A percentile compares a stretch with the other conserved stretches of the same genome.
These are phyloP conservation scores for Sebastes cheni DNA, from an alignment of 2,797 vertebrate genomes.

Conservation along the genomic window DNA sequence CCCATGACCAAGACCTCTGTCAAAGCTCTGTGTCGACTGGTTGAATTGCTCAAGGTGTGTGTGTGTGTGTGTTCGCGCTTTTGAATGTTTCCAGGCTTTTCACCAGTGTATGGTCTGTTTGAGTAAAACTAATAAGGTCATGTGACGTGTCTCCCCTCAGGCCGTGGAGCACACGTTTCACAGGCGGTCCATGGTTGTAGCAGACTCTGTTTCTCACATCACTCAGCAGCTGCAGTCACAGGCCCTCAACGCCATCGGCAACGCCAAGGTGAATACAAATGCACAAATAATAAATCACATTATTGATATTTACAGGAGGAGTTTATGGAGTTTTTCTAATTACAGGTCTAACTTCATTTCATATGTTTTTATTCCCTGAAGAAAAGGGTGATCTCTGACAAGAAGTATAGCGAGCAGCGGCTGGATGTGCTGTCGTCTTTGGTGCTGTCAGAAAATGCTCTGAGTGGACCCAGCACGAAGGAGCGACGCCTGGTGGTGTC, in stretches of 20 bases:
- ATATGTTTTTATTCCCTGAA: conserved; percentile 64
- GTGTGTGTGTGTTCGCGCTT: neutral
- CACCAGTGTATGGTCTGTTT: neutral
- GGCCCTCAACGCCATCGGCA: conserved; percentile 89
- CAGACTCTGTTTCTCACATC: conserved; percentile 96
- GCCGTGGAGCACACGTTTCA: conserved; percentile 95
- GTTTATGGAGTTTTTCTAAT: neutral
- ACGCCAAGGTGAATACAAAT: conserved; percentile 87
- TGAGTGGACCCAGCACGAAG: conserved; percentile 94
- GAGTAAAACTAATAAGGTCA: neutral
- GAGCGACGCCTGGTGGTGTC: conserved; percentile 93
- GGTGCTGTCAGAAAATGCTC: conserved; percentile 94
- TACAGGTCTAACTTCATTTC: neutral
- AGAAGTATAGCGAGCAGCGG: conserved; percentile 98
- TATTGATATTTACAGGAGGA: neutral
- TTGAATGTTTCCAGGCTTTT: neutral
- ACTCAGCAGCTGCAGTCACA: conserved; percentile 95
- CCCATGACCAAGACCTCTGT: conserved; percentile 99
- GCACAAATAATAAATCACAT: neutral
- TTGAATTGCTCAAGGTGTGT: conserved; percentile 96
- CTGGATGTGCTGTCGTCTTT: conserved; percentile 96
- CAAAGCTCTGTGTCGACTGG: conserved; percentile 94
- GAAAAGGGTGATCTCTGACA: conserved; percentile 99
- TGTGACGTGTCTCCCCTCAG: conserved; percentile 68
- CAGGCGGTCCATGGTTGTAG: conserved; percentile 93